Percentiles rank a stretch among this genome's conserved stretches.
Evolutionary conservation across 2,797 vertebrate species (phyloP).

Genomic region (Lepilemur septentrionalis): DNA sequence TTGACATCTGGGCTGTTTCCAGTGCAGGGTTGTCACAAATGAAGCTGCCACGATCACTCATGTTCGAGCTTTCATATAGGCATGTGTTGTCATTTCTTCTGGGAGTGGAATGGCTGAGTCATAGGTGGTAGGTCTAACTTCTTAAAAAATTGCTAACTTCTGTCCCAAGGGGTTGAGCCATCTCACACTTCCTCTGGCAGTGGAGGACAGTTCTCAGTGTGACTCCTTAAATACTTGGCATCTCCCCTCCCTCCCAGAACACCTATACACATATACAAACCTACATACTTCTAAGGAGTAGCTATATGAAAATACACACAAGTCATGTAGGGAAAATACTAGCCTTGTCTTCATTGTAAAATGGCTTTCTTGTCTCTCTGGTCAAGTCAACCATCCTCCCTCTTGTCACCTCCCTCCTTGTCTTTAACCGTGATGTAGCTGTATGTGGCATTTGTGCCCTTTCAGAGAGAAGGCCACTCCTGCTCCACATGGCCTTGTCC

Average conservation of each 20-base stretch:
- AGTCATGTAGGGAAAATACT: background rate
- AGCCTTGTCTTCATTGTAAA: background rate
- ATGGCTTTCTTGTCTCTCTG: background rate
- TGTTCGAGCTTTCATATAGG: background rate
- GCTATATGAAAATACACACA: background rate
- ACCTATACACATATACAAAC: background rate
- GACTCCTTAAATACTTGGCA: background rate
- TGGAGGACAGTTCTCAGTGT: background rate
- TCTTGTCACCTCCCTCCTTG: background rate
- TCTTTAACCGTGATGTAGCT: background rate
- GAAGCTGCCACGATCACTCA: background rate
- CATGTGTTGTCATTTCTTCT: background rate
- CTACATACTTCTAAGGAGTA: background rate
- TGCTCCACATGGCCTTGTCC: background rate
- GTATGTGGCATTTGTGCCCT: background rate
- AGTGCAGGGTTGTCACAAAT: background rate
- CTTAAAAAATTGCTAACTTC: background rate
- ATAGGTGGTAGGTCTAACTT: background rate
- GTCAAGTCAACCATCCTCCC: background rate
- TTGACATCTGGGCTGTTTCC: background rate
- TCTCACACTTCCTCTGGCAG: background rate
- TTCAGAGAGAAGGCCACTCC: background rate
- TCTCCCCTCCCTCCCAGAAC: background rate
- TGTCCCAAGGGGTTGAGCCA: background rate
- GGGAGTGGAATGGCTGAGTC: background rate